These are phyloP conservation scores for Galaxias olidus DNA, from an alignment of 2,797 vertebrate species.

Conservation along the genomic window DNA sequence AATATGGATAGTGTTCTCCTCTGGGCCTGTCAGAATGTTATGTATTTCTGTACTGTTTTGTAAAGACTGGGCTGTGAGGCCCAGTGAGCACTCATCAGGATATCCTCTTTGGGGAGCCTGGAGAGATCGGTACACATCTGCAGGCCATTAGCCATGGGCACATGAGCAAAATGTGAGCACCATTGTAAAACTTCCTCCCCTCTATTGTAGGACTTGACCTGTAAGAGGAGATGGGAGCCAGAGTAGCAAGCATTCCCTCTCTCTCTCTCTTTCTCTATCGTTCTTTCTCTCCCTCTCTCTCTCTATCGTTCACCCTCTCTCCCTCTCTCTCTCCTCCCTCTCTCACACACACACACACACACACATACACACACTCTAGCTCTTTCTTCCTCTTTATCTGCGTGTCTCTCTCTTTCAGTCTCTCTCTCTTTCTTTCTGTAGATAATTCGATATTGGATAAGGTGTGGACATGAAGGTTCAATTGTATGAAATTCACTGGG, in stretches of 20 bases:
- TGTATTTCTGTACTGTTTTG: conserved; percentile 19
- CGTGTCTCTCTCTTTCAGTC: neutral
- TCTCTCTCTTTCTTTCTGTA: neutral
- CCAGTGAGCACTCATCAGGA: conserved; percentile 37
- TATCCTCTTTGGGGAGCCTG: conserved; percentile 36
- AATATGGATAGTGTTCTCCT: conserved; percentile 7
- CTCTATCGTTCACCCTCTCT: neutral
- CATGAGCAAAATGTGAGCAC: neutral
- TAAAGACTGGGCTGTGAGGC: conserved; percentile 21
- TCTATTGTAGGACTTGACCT: conserved; percentile 13
- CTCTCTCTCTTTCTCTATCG: neutral
- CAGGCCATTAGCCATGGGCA: conserved; percentile 27
- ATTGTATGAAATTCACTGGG: neutral
- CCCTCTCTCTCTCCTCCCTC: neutral
- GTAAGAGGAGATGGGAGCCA: conserved; percentile 10
- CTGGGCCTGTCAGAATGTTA: neutral
- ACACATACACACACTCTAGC: no score
- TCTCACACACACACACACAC: no score
- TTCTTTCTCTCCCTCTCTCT: neutral
- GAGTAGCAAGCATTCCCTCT: neutral
- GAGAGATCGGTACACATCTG: conserved; percentile 45
- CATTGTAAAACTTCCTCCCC: conserved; percentile 11
- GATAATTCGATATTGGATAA: no score
- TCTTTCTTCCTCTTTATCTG: neutral
- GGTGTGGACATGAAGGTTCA: conserved; percentile 4